Conservation (phyloP, 2,797 vertebrate genomes). For the Phrynocephalus forsythii region DNA sequence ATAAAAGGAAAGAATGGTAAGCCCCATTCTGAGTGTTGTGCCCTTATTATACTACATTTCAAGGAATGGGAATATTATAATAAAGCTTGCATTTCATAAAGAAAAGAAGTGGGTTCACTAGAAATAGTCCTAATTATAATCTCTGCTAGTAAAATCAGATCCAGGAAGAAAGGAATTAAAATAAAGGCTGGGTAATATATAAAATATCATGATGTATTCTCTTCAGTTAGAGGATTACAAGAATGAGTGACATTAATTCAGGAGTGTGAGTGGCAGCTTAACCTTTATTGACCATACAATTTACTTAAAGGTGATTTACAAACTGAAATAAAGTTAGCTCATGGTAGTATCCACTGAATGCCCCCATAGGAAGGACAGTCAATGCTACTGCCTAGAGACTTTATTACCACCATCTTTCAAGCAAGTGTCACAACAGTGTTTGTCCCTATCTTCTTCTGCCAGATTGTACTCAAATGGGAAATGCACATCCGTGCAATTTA, state of each 20-base stretch:
- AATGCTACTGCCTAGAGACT: slow-evolving; percentile 49
- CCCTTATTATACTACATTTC: slow-evolving; percentile 53
- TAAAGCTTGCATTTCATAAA: slow-evolving; percentile 45
- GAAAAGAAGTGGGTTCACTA: slow-evolving; percentile 61
- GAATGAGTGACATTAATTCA: slow-evolving; percentile 17
- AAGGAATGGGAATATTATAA: slow-evolving; percentile 57
- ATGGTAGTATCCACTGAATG: background rate
- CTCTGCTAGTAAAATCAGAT: slow-evolving; percentile 67
- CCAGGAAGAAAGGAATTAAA: slow-evolving; percentile 43
- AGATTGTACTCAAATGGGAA: background rate
- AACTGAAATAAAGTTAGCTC: background rate
- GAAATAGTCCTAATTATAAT: slow-evolving; percentile 71
- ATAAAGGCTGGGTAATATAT: slow-evolving; percentile 49
- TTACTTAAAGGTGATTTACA: slow-evolving; percentile 13
- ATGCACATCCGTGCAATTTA: background rate
- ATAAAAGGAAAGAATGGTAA: background rate
- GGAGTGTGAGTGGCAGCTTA: slow-evolving; percentile 17
- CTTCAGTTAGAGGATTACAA: slow-evolving; percentile 45
- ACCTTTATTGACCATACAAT: slow-evolving; percentile 24
- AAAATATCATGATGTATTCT: slow-evolving; percentile 55
- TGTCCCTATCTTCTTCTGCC: background rate
- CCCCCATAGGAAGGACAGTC: background rate
- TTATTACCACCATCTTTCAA: slow-evolving; percentile 61
- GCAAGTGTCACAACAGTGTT: background rate
- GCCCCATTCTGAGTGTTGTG: slow-evolving; percentile 20